Base-by-base conservation (phyloP, 2,888 invertebrate genomes). In the Tipula lateralis region DNA sequence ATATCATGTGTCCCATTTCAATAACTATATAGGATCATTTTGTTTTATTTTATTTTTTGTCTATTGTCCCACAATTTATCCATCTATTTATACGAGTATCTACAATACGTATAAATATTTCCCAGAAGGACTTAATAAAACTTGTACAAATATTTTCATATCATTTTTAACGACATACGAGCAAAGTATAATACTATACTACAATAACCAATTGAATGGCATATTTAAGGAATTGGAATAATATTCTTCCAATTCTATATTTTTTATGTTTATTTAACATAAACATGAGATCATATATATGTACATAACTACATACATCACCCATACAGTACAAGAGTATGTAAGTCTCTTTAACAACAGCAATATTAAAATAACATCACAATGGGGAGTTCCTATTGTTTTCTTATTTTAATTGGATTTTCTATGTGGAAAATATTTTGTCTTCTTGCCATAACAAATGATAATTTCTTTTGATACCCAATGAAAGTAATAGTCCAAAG, bases 111-210 rank as follows among this genome's bases (percentile, higher is more conserved):
- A 44, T 39, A 44, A 0, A 24, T 66, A 66, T 66, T 66, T 66
- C 66, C 66, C 66, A 66, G 66, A 66, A 66, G 66, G 66, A 66
- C 66, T 66, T 66, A 24, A 66, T 24, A 24, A 24, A 66, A 66
- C 66, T 66, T 66, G 66, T 66, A 66, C 66, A 66, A 66, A 66
- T 66, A 66, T 66, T 66, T n/a, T 66, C 66, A 66, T 66, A 66
- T 66, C 66, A 66, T 66, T 66, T 66, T 66, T 66, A 24, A 66
- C 66, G 66, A 66, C 66, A 66, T 66, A 66, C 66, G 66, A 66
- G 66, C 19, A 24, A 6, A 66, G 66, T 66, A 66, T 24, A 66
- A 66, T 66, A 24, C 66, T 24, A n/a, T n/a, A 24, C 66, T 66
- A 66, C 66, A 66, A 66, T 66, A 66, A 24, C 66, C 66, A 66